Percentiles rank a stretch among this genome's conserved stretches.
Conservation (phyloP, 2,113 vertebrate species). For the Cnemophilus loriae region DNA sequence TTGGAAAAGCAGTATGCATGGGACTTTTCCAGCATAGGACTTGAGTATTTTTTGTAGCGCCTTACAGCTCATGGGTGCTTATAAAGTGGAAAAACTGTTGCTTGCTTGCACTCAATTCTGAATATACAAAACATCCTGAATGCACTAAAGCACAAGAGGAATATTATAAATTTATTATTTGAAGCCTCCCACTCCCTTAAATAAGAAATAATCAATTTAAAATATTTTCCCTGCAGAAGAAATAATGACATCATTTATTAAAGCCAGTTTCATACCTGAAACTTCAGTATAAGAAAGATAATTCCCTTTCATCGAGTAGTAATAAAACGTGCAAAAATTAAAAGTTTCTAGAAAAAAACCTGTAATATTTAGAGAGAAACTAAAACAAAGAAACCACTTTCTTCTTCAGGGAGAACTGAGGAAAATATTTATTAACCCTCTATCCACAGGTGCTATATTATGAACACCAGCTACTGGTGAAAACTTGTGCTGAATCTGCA, state of each 20-base stretch:
- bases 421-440: background rate
- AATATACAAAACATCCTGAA: constrained; percentile 12
- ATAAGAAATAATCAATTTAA: constrained; percentile 12
- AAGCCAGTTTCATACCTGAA: constrained; percentile 15
- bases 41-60: background rate
- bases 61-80: background rate
- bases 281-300: constrained; percentile 13
- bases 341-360: background rate
- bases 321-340: constrained; percentile 30
- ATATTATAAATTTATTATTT: background rate
- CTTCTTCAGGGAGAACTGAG: background rate
- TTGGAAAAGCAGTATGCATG: background rate
- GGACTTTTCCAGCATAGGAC: background rate
- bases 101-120: constrained; percentile 8
- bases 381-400: constrained; percentile 18
- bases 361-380: background rate
- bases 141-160: constrained; percentile 1
- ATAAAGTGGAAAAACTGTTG: background rate
- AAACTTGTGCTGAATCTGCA: background rate
- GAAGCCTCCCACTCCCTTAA: background rate
- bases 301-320: background rate
- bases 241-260: constrained; percentile 38
- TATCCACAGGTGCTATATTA: background rate
- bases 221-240: constrained; percentile 28
- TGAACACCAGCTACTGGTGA: background rate